A percentile compares a stretch with the other conserved stretches of the same genome.
Evolutionary conservation across 2,888 invertebrate genomes (phyloP).

Genomic region (Pycnomerus fuliginosus): DNA sequence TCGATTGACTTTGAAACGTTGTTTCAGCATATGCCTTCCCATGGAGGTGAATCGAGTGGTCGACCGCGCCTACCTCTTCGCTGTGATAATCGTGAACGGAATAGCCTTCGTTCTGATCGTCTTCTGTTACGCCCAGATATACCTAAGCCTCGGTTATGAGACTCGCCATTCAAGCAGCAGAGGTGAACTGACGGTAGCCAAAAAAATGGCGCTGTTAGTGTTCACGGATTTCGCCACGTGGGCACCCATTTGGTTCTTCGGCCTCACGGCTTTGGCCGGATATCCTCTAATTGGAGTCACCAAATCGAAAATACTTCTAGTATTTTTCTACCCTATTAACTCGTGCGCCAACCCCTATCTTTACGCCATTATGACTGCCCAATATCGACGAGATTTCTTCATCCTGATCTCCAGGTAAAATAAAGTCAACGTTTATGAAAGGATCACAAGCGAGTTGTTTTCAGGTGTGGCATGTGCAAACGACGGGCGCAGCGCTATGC

Average conservation of each 20-base stretch:
- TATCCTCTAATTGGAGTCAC: slow-evolving; percentile 81
- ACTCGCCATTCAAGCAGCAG: slow-evolving; percentile 59
- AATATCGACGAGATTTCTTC: slow-evolving; percentile 76
- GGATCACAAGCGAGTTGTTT: slow-evolving; percentile 25
- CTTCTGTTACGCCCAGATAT: slow-evolving; percentile 83
- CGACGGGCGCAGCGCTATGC: slow-evolving; percentile 56
- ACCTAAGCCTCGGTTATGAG: slow-evolving; percentile 72
- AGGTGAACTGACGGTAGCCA: slow-evolving; percentile 75
- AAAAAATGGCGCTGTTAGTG: slow-evolving; percentile 85
- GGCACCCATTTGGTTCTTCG: slow-evolving; percentile 89
- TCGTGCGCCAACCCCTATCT: slow-evolving; percentile 91
- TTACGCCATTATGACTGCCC: slow-evolving; percentile 86
- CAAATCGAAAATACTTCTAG: slow-evolving; percentile 76
- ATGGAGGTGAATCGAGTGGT: slow-evolving; percentile 72
- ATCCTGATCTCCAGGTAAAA: slow-evolving; percentile 63
- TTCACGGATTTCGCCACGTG: slow-evolving; percentile 83
- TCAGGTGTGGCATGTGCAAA: slow-evolving; percentile 58
- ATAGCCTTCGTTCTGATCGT: slow-evolving; percentile 81
- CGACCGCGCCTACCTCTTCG: slow-evolving; percentile 73
- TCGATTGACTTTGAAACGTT: no score
- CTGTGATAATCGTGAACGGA: slow-evolving; percentile 74
- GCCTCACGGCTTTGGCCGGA: slow-evolving; percentile 81
- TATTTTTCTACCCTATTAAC: slow-evolving; percentile 90
- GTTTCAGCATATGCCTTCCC: slow-evolving; percentile 78
- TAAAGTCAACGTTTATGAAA: not conserved